Evolutionary conservation across 2,113 vertebrate species (phyloP).

Genomic region (Puma concolor): DNA sequence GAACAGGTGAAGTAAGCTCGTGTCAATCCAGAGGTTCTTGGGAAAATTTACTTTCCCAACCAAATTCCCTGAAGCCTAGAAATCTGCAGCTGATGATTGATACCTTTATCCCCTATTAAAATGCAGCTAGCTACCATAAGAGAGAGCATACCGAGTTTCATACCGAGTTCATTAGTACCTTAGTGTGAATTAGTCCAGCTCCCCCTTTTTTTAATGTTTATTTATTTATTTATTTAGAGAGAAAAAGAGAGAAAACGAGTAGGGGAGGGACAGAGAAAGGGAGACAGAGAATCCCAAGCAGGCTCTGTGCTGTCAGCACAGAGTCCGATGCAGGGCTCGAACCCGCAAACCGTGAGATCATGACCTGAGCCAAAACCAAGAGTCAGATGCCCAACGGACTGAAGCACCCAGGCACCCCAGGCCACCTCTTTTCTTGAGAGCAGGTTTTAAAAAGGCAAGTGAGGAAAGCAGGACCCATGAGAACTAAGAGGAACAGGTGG

Average conservation of each 20-base stretch:
- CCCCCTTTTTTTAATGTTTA: not conserved
- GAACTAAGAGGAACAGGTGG: not conserved
- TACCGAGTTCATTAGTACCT: not conserved
- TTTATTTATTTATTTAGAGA: too few species aligned
- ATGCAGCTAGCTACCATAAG: not conserved
- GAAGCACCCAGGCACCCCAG: too few species aligned
- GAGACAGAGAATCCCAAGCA: too few species aligned
- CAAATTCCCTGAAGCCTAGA: not conserved
- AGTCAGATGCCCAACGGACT: too few species aligned
- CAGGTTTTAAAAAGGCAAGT: constrained; percentile 1
- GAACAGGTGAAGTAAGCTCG: not conserved
- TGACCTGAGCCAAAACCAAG: too few species aligned
- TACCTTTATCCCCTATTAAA: constrained; percentile 20
- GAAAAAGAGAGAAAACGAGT: too few species aligned
- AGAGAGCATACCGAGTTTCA: not conserved
- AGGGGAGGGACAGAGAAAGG: too few species aligned
- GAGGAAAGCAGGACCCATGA: not conserved
- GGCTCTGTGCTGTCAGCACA: too few species aligned
- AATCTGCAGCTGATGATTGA: not conserved
- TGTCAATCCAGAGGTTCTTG: not conserved
- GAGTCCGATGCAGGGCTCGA: too few species aligned
- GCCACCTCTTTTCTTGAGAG: constrained; percentile 2
- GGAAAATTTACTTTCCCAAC: not conserved
- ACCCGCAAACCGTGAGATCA: too few species aligned
- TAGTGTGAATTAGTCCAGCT: not conserved